Percentiles rank a stretch among this genome's conserved stretches.
Conservation (phyloP, 2,888 invertebrate species). For the Ichneumoninae sp. region DNA sequence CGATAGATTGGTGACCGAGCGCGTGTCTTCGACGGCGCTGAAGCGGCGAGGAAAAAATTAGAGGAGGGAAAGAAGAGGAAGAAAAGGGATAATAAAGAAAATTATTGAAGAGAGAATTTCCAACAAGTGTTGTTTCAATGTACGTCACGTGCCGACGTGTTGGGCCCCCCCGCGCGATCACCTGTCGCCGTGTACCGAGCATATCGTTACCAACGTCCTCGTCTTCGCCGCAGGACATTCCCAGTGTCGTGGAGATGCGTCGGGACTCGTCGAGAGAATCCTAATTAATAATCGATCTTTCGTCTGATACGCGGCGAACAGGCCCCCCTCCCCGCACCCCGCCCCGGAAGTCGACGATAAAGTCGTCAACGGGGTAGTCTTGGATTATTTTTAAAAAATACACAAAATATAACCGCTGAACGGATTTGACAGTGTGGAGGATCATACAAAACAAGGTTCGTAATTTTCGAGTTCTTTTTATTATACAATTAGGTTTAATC, state of each 20-base stretch:
- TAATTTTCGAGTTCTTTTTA: neutral
- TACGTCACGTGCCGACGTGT: constrained; percentile 78
- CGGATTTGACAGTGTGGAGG: constrained; percentile 63
- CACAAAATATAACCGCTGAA: constrained; percentile 19
- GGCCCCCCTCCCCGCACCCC: neutral
- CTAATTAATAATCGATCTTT: constrained; percentile 66
- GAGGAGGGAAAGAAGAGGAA: neutral
- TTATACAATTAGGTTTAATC: neutral
- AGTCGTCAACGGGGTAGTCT: constrained; percentile 7
- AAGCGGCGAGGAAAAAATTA: constrained; percentile 34
- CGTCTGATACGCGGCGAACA: neutral
- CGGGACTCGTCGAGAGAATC: constrained; percentile 79
- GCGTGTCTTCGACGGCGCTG: constrained; percentile 17
- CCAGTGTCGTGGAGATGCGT: constrained; percentile 76
- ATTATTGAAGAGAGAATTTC: constrained; percentile 37
- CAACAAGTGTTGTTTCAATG: constrained; percentile 73
- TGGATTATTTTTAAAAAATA: constrained; percentile 40
- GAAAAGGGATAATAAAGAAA: neutral
- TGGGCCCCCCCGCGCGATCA: constrained; percentile 65
- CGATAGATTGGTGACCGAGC: neutral
- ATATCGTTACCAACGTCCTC: constrained; percentile 72
- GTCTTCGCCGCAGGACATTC: constrained; percentile 74
- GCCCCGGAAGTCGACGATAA: constrained; percentile 23
- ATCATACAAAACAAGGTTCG: constrained; percentile 63
- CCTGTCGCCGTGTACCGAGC: constrained; percentile 58